Base-by-base conservation (phyloP, 1,140 invertebrate genomes). In the Antheraea mylitta region DNA sequence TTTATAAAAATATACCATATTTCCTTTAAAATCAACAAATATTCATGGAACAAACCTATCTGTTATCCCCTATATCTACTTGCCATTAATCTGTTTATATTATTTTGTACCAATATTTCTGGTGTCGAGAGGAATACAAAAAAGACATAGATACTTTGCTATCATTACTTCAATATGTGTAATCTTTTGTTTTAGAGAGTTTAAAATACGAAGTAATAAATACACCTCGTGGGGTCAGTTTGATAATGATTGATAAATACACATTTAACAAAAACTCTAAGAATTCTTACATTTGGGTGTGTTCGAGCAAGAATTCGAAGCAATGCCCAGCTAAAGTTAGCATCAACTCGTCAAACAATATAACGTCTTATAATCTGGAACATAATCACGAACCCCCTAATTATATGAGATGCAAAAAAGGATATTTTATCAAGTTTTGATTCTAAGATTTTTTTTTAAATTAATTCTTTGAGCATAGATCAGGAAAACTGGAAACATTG, bases 351-450 rank as follows among this genome's bases (percentile, higher is more conserved):
- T 48, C n/a, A 18, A 64, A 64, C 13, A n/a, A 18, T 13, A 66
- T 76, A 18, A 37, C 64, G 10, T 45, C 69, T 36, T 70, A 66
- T 59, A 61, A 71, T 58, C 37, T 74, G 13, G 18, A 66, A 19
- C 80, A 82, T 22, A 79, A 76, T 22, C 77, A 83, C 36, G 42
- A 60, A 0, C 75, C 77, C 2, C 76, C 79, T 9, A 70, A 63
- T n/a, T 80, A 75, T 67, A 58, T 65, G 18, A 71, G 19, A 18
- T 74, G 63, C 0, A 68, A 72, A 19, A 19, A 58, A 9, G 79
- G 79, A 7, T 8, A 36, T 18, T 72, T 70, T 60, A 30, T 80
- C 53, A 77, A 72, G 70, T 5, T 75, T 10, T 65, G 45, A 53
- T 53, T 53, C 16, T 16, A 16, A 42, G 38, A 42, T 42, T 42